Base-by-base conservation (phyloP, 2,888 invertebrate genomes). In the Pseudococcus viburni region DNA sequence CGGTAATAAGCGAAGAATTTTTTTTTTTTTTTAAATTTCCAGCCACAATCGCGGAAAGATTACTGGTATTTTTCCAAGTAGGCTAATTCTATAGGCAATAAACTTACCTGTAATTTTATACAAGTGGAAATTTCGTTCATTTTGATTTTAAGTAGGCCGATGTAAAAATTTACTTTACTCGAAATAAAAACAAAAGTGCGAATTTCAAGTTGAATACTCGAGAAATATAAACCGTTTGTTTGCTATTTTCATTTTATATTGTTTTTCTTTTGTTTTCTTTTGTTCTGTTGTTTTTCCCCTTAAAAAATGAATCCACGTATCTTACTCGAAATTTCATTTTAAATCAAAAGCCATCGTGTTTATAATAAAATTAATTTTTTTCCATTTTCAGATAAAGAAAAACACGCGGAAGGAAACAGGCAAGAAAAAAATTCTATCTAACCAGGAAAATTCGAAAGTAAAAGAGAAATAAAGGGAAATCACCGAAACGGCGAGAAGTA, bases 151-250 rank as follows among this genome's bases (percentile, higher is more conserved):
- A 12, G 8, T 5, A 22, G 64, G 22, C 15, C 9, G 0, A 64
- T 19, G 8, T 64, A 22, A 64, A 64, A 9, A 1, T 19, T 9
- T 3, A 22, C 22, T 22, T 22, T 22, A 64, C 8, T 19, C 22
- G 15, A 22, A 64, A 64, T 64, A 22, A 64, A 64, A 22, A 22
- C 64, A 64, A 64, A 64, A 64, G 22, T 64, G 19, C 22, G 6
- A 64, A 64, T 64, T 64, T 64, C 19, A n/a, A 55, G 55, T 55
- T 15, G 55, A 55, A 55, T n/a, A n/a, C 55, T 55, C 55, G 55
- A 55, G n/a, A 55, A 55, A 55, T n/a, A 15, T 6, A n/a, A 17
- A 55, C n/a, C 7, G n/a, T 55, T 55, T 55, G 55, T 55, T 55
- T 55, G 55, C 15, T 51, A 17, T n/a, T 51, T 51, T 51, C 15